These are phyloP conservation scores for Mixornis gularis DNA, from an alignment of 2,113 vertebrate species.

Conservation along the genomic window DNA sequence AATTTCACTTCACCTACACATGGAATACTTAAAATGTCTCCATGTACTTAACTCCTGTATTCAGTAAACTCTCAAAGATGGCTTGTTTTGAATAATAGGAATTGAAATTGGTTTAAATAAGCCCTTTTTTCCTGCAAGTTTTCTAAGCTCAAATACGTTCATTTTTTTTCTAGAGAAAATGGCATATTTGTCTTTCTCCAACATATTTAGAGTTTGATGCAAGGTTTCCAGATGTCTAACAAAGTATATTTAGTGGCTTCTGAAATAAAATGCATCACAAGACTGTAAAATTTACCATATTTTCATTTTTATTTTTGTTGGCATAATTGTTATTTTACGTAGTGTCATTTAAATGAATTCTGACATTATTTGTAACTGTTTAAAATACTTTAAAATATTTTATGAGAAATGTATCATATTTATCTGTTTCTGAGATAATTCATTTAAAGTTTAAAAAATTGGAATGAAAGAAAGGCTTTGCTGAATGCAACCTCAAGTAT, in stretches of 20 bases:
- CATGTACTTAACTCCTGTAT: background rate
- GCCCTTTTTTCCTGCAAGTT: background rate
- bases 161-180: background rate
- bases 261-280: background rate
- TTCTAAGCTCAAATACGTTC: background rate
- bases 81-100: background rate
- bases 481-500: background rate
- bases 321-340: no score
- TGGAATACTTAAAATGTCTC: background rate
- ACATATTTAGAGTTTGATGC: background rate
- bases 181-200: background rate
- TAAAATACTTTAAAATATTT: background rate
- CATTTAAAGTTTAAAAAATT: background rate
- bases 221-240: background rate
- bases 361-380: background rate
- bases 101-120: background rate
- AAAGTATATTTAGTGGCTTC: background rate
- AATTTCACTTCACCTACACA: background rate
- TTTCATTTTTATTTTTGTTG: no score
- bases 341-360: background rate
- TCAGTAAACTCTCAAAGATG: background rate
- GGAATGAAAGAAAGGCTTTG: background rate
- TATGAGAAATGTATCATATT: background rate
- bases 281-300: background rate
- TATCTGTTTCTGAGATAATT: background rate